A percentile compares a stretch with the other conserved stretches of the same genome.
Evolutionary conservation across 2,888 invertebrate species (phyloP).

Genomic region (Boloria selene): DNA sequence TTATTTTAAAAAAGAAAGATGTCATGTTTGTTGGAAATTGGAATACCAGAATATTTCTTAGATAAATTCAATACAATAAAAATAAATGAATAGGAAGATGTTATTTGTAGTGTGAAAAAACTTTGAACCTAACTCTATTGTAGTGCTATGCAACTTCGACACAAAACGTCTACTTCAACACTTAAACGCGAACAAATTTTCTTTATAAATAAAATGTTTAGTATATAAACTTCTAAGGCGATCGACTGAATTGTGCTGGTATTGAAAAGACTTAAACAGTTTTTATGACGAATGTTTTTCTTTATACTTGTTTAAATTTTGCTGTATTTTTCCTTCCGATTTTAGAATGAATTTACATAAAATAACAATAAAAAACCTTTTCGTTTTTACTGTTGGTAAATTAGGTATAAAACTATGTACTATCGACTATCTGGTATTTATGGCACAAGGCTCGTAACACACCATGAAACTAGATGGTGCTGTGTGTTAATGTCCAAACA

Average conservation of each 20-base stretch:
- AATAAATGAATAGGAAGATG: constrained; percentile 5
- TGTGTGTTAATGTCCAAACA: too few relatives aligned
- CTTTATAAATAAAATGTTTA: constrained; percentile 15
- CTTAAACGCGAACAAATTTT: constrained; percentile 7
- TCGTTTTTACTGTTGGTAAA: too few relatives aligned
- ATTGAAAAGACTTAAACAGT: constrained; percentile 2
- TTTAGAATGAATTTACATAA: too few relatives aligned
- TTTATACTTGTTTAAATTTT: background rate
- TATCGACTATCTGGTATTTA: too few relatives aligned
- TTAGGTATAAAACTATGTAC: too few relatives aligned
- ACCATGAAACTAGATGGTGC: too few relatives aligned
- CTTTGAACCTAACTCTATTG: constrained; percentile 11
- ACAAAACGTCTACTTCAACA: constrained; percentile 11
- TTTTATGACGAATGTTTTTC: background rate
- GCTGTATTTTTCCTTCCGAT: background rate
- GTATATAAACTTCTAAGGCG: constrained; percentile 15
- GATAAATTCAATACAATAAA: background rate
- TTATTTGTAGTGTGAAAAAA: constrained; percentile 9
- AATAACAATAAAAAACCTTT: too few relatives aligned
- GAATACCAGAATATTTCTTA: too few relatives aligned
- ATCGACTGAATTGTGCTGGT: background rate
- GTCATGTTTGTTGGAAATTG: too few relatives aligned
- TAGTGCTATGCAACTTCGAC: constrained; percentile 11
- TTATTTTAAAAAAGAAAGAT: too few relatives aligned
- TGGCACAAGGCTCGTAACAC: too few relatives aligned